Evolutionary conservation across 2,113 vertebrate genomes (phyloP).

Genomic region (Cinclus cinclus): DNA sequence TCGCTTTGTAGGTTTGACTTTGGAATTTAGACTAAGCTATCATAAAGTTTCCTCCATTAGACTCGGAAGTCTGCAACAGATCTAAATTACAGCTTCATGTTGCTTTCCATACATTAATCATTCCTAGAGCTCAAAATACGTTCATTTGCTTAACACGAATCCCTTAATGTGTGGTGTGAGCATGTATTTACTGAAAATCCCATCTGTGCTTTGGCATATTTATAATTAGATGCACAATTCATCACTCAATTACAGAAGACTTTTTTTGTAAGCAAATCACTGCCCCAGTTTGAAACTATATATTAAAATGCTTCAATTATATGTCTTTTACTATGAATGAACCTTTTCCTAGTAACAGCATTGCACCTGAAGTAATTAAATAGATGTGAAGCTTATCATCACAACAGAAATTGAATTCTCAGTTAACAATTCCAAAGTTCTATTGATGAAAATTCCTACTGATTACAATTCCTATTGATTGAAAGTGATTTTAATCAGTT

Average conservation of each 20-base stretch:
- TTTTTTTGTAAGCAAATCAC: background rate
- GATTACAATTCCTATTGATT: slow-evolving; percentile 33
- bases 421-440: background rate
- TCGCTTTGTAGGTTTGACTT: background rate
- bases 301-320: background rate
- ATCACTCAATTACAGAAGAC: background rate
- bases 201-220: slow-evolving; percentile 8
- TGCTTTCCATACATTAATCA: background rate
- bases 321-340: background rate
- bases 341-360: background rate
- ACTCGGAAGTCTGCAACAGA: background rate
- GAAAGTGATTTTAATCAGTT: slow-evolving; percentile 30
- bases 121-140: slow-evolving; percentile 10
- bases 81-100: background rate
- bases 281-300: background rate
- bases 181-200: slow-evolving; percentile 7
- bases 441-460: slow-evolving; percentile 26
- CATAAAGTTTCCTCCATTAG: background rate
- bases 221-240: background rate
- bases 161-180: background rate
- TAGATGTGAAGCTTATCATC: background rate
- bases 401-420: slow-evolving; percentile 32
- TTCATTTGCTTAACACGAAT: background rate
- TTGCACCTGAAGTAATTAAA: slow-evolving; percentile 28
- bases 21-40: background rate